Base-by-base conservation (phyloP, 2,113 vertebrate genomes). In the Peromyscus polionotus region DNA sequence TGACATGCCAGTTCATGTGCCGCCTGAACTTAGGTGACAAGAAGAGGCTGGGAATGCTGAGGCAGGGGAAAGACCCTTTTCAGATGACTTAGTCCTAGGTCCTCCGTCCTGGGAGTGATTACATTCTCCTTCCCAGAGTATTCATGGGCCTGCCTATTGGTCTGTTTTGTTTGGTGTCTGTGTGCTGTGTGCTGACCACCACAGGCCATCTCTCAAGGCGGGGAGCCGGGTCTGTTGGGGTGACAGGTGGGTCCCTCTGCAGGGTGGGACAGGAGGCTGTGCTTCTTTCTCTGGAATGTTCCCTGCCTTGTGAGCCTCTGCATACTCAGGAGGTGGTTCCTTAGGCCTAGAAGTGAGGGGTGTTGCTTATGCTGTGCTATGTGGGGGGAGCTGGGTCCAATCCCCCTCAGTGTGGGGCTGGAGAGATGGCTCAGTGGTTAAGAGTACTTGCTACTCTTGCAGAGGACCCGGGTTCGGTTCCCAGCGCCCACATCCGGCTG, bases 291-390 rank as follows among this genome's bases (percentile, higher is more conserved):
- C 39, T 28, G 0, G 5, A 22, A 36, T 3, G 0, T 14, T 19
- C 33, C n/a, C 14, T 12, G 54, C 8, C 54, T 7, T 39, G 72
- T 0, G 12, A 11, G 26, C 33, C 76, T 70, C 86, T 42, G 59
- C 19, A 9, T 5, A 42, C 1, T 68, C 36, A 11, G 0, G 7
- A 42, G 54, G n/a, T 8, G 1, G 26, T n/a, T 33, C n/a, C 26
- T 24, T 20, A 20, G 39, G 19, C 39, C 20, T 51, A 45, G 88
- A 77, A 63, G 51, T 33, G 17, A 59, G n/a, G 19, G 61, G 59
- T 48, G 61, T 28, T 42, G 26, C 22, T 14, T 24, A 0, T 22
- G 42, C 39, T 51, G 28, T 9, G 6, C 2, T 1, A 0, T 10
- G 63, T 42, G 68, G 13, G 31, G 11, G 63, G 63, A 65, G 39